Base-by-base conservation (phyloP, 2,113 vertebrate species). In the Excalfactoria chinensis region DNA sequence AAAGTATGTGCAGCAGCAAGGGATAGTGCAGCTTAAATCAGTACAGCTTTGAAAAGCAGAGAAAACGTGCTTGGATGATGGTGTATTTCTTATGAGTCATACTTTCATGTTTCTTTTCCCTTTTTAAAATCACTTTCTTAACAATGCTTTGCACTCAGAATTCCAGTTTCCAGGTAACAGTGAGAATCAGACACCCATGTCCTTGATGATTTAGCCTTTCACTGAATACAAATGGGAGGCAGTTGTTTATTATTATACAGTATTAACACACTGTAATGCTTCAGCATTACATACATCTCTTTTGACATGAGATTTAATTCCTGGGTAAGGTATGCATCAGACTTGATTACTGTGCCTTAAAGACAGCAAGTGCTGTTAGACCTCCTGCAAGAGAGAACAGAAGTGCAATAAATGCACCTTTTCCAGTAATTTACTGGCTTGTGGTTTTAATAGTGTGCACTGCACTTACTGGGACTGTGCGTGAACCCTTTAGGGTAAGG, bases 161-260 rank as follows among this genome's bases (percentile, higher is more conserved):
- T 71, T 94, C 43, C 66, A 93, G 95, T 96, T 94, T 95, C 89
- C 88, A 86, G 86, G 93, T 96, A 92, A 93, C 92, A 16, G 60
- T 48, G 73, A 93, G 75, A 81, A 85, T 60, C 26, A 80, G 71
- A 25, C 0, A 2, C 71, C 71, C 68, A 77, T 70, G 69, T 9
- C 1, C 48, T 25, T 40, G 44, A 32, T 72, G 73, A 74, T 80
- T 79, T 64, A 70, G 68, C 69, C 72, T 89, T 89, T 74, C 56
- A 41, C 44, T 71, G 48, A 60, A 53, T 46, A 60, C 53, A 46
- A 4, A 70, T 64, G 88, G 49, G 71, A 93, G 79, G 68, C 84
- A 46, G 59, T 62, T 90, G 63, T 48, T 84, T n/a, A n/a, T n/a
- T n/a, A n/a, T n/a, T n/a, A n/a, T n/a, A n/a, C n/a, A 79, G 80